Percentiles rank a stretch among this genome's conserved stretches.
phyloP scores from a whole-genome alignment of 2,888 invertebrate genomes.

The Hypomecis atomaria region DNA sequence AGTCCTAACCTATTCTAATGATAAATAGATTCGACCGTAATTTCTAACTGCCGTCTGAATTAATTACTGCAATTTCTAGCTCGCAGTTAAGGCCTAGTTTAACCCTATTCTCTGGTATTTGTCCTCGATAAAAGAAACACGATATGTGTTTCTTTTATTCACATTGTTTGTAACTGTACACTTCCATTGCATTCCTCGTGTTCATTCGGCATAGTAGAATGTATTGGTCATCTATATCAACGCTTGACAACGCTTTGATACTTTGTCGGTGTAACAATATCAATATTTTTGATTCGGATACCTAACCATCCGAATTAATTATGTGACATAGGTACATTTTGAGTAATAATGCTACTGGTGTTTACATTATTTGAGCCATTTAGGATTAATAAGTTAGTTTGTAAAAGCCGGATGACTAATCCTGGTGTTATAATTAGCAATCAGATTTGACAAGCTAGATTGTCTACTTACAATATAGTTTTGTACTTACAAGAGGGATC shows the following conservation, averaged over 20 bases:
- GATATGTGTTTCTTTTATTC: conserved; percentile 47
- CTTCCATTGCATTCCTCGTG: conserved; percentile 63
- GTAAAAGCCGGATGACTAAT: too few species aligned
- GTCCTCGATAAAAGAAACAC: conserved; percentile 45
- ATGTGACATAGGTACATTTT: too few species aligned
- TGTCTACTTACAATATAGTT: too few species aligned
- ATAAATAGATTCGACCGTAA: conserved; percentile 18
- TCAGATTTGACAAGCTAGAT: too few species aligned
- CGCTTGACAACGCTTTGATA: conserved; percentile 10
- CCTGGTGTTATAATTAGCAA: too few species aligned
- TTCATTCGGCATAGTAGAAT: conserved; percentile 51
- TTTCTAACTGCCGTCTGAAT: conserved; percentile 25
- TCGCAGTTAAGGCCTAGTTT: conserved; percentile 32
- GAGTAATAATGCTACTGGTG: too few species aligned
- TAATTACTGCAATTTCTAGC: conserved; percentile 28
- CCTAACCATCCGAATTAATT: too few species aligned
- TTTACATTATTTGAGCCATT: too few species aligned
- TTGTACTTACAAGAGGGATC: too few species aligned
- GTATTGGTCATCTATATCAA: conserved; percentile 12
- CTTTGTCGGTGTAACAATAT: not conserved
- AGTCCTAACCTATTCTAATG: conserved; percentile 5
- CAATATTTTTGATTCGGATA: not conserved
- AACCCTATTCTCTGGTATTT: conserved; percentile 40
- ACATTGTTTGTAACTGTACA: conserved; percentile 56
- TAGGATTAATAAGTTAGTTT: too few species aligned